These are phyloP conservation scores for Notodonta dromedarius DNA, from an alignment of 2,888 invertebrate genomes.

Conservation along the genomic window DNA sequence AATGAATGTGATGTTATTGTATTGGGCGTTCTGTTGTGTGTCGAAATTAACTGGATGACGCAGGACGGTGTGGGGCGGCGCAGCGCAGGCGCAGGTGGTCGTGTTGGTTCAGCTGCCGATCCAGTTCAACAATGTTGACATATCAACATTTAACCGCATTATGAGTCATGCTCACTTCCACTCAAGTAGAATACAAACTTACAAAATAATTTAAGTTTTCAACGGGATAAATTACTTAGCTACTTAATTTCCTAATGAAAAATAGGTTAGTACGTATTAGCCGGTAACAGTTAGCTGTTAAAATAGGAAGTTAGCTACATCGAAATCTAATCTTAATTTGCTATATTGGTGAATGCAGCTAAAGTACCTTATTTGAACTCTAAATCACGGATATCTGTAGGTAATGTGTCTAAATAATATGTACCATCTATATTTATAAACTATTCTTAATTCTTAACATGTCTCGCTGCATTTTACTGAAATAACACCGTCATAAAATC, in stretches of 20 bases:
- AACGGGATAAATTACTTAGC: not conserved
- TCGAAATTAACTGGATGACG: slow-evolving; percentile 75
- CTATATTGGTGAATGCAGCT: too few species aligned
- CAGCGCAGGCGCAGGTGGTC: slow-evolving; percentile 50
- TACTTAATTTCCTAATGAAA: too few species aligned
- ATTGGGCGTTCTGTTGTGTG: slow-evolving; percentile 43
- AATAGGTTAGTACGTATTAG: too few species aligned
- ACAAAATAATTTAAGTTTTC: slow-evolving; percentile 8
- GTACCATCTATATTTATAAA: not conserved
- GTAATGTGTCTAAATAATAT: too few species aligned
- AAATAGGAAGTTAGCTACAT: too few species aligned
- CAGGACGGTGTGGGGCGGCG: slow-evolving; percentile 54
- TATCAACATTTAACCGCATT: slow-evolving; percentile 34
- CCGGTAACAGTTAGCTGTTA: too few species aligned
- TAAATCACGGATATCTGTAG: too few species aligned
- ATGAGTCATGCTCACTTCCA: slow-evolving; percentile 56
- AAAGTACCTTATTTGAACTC: too few species aligned
- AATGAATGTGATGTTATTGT: slow-evolving; percentile 49
- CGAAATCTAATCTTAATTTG: too few species aligned
- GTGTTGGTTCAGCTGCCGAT: slow-evolving; percentile 63
- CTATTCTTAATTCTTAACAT: not conserved
- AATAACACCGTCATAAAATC: not conserved
- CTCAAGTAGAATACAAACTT: slow-evolving; percentile 24
- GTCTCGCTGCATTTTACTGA: slow-evolving; percentile 7
- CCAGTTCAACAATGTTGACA: slow-evolving; percentile 33